Evolutionary conservation across 2,797 vertebrate species (phyloP).

Genomic region (Corythornis leucogaster): DNA sequence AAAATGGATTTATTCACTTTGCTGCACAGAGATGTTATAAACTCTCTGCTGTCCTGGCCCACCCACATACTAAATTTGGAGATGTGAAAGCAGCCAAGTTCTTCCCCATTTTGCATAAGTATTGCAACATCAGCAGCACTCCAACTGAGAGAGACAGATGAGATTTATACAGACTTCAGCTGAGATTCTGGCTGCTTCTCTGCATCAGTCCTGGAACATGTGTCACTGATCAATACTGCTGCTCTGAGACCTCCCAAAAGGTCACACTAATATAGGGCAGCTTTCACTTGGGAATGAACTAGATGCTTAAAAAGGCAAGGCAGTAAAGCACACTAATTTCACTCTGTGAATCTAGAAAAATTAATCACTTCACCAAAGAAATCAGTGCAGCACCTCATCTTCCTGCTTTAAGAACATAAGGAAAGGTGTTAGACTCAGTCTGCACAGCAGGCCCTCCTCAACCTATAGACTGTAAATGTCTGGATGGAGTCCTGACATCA

Average conservation of each 20-base stretch:
- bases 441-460: not conserved
- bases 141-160: constrained; percentile 43
- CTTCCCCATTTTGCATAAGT: not conserved
- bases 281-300: constrained; percentile 41
- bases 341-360: not conserved
- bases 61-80: constrained; percentile 41
- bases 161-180: constrained; percentile 40
- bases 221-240: constrained; percentile 43
- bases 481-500: not conserved
- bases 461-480: not conserved
- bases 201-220: constrained; percentile 23
- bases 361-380: not conserved
- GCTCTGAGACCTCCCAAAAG: constrained; percentile 39
- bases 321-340: constrained; percentile 1
- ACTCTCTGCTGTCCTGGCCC: not conserved
- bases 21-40: not conserved
- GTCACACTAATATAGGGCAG: constrained; percentile 28
- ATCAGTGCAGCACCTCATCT: not conserved
- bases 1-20: constrained; percentile 60
- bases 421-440: not conserved
- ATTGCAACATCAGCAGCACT: constrained; percentile 45
- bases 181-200: constrained; percentile 32
- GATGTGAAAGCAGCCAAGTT: constrained; percentile 43
- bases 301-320: constrained; percentile 3
- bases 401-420: not conserved